Conservation (phyloP, 2,888 invertebrate species). For the Phymatocera aterrima region DNA sequence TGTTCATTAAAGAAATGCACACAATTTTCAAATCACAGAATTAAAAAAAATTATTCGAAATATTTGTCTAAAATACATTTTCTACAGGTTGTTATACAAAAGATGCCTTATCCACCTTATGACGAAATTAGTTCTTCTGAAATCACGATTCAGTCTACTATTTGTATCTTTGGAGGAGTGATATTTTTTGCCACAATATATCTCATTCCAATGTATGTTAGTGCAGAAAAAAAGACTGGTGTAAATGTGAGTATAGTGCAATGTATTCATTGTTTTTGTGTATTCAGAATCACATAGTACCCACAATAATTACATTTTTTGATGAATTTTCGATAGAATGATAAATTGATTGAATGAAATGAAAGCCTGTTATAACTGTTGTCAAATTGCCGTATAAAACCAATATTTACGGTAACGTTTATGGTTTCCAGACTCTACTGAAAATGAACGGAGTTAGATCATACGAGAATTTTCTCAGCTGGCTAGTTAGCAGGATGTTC, state of each 20-base stretch:
- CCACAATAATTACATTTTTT: background rate
- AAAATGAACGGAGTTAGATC: conserved; percentile 69
- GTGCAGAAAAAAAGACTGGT: conserved; percentile 70
- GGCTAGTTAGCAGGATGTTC: conserved; percentile 65
- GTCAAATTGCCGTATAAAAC: background rate
- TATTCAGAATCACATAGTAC: background rate
- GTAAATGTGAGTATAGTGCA: conserved; percentile 63
- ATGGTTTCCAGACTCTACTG: conserved; percentile 65
- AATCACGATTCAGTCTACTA: conserved; percentile 54
- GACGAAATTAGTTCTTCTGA: conserved; percentile 59
- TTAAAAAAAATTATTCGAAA: too few relatives aligned
- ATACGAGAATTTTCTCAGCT: conserved; percentile 67
- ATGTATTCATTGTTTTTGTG: background rate
- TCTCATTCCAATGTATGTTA: conserved; percentile 65
- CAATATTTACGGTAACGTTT: background rate
- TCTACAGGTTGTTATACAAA: conserved; percentile 64
- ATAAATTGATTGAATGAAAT: background rate
- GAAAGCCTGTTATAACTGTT: background rate
- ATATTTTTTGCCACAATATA: conserved; percentile 67
- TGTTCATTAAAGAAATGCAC: too few relatives aligned
- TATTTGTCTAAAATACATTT: background rate
- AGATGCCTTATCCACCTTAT: conserved; percentile 70
- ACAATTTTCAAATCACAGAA: too few relatives aligned
- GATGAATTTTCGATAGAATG: background rate
- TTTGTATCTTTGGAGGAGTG: conserved; percentile 61